phyloP scores from a whole-genome alignment of 2,113 vertebrate species.

The Pelvicachromis taeniatus region DNA sequence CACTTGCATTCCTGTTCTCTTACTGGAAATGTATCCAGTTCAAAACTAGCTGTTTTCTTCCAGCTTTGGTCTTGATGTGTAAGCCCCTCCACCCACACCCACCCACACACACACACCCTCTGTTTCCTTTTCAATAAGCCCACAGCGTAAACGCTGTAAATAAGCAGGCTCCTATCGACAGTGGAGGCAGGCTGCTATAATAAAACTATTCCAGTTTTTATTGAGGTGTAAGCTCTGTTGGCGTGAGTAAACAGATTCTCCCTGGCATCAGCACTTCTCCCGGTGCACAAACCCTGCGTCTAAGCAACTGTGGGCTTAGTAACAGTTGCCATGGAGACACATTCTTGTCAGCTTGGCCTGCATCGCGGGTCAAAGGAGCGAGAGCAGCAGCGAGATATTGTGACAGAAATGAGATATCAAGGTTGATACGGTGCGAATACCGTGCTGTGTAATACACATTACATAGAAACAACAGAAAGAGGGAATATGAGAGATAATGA shows the following conservation, averaged over 20 bases:
- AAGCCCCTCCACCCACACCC: background rate
- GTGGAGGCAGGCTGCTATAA: conserved; percentile 15
- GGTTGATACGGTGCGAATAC: background rate
- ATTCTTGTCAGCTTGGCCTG: conserved; percentile 21
- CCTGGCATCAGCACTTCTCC: conserved; percentile 54
- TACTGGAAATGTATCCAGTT: background rate
- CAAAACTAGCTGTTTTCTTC: background rate
- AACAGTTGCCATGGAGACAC: conserved; percentile 73
- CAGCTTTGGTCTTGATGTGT: background rate
- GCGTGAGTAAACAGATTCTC: conserved; percentile 58
- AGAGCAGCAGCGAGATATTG: background rate
- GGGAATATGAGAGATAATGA: background rate
- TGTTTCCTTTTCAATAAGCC: background rate
- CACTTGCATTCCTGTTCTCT: background rate
- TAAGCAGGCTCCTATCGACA: conserved; percentile 22
- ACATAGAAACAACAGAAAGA: background rate
- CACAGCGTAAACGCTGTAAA: conserved; percentile 35
- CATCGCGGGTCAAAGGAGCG: background rate
- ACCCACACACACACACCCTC: background rate
- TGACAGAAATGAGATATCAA: conserved; percentile 14
- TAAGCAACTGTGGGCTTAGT: conserved; percentile 67
- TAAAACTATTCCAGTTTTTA: conserved; percentile 33
- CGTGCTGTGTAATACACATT: background rate
- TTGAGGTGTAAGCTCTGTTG: conserved; percentile 45
- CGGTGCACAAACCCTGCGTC: conserved; percentile 35